phyloP scores from a whole-genome alignment of 2,113 vertebrate species.

The Poeciliopsis occidentalis region DNA sequence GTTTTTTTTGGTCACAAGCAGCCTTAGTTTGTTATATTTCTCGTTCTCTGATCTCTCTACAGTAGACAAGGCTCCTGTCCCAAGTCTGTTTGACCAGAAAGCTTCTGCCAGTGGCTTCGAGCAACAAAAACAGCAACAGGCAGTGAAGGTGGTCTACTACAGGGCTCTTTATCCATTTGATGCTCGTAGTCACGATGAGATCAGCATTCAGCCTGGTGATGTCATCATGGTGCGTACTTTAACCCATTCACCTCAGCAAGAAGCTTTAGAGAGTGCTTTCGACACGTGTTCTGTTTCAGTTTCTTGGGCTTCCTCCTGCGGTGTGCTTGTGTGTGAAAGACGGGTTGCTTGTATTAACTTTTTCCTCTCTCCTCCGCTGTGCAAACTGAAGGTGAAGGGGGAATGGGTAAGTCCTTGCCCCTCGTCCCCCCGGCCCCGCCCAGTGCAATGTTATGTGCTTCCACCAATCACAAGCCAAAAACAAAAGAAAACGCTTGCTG shows the following conservation, averaged over 20 bases:
- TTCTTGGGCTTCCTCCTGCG: not conserved
- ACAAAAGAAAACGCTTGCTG: constrained; percentile 6
- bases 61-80: constrained; percentile 85
- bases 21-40: not conserved
- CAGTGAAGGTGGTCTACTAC: constrained; percentile 94
- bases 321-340: constrained; percentile 2
- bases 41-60: not conserved
- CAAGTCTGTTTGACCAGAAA: constrained; percentile 86
- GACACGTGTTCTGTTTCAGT: no score
- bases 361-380: constrained; percentile 84
- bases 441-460: constrained; percentile 58
- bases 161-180: constrained; percentile 96
- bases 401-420: constrained; percentile 89
- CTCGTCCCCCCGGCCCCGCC: not conserved
- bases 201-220: constrained; percentile 94
- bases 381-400: constrained; percentile 92
- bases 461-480: constrained; percentile 51
- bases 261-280: not conserved
- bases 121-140: constrained; percentile 75
- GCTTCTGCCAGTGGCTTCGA: constrained; percentile 37
- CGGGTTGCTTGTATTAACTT: constrained; percentile 62
- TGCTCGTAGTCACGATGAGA: constrained; percentile 96
- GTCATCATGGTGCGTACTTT: constrained; percentile 90
- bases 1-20: not conserved
- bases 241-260: not conserved